Conservation (phyloP, 2,888 invertebrate genomes). For the Subacronicta megacephala region DNA sequence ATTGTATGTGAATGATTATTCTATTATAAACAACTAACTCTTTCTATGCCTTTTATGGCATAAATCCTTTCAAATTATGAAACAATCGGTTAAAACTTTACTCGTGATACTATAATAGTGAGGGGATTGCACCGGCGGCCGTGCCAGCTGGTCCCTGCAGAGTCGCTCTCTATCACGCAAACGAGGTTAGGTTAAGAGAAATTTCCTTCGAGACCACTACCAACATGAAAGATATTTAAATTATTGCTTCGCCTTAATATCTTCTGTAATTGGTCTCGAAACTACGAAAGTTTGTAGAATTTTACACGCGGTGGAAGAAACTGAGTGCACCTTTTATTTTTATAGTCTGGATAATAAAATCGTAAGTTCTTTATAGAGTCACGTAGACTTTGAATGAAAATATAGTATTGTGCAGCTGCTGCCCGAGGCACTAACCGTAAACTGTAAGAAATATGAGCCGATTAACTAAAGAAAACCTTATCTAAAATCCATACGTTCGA, state of each 20-base stretch:
- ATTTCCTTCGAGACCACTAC: constrained; percentile 60
- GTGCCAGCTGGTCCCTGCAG: constrained; percentile 29
- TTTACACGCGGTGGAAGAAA: constrained; percentile 13
- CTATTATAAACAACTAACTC: too few relatives aligned
- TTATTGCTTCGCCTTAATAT: constrained; percentile 29
- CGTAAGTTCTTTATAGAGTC: constrained; percentile 36
- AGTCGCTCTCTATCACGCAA: constrained; percentile 53
- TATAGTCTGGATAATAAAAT: constrained; percentile 27
- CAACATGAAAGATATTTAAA: constrained; percentile 40
- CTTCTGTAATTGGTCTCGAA: constrained; percentile 31
- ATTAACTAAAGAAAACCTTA: constrained; percentile 12
- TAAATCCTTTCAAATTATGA: constrained; percentile 3
- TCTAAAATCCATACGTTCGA: constrained; percentile 9
- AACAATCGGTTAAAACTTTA: constrained; percentile 20
- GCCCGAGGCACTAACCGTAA: constrained; percentile 24
- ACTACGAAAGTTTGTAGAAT: constrained; percentile 21
- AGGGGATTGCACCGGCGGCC: constrained; percentile 13
- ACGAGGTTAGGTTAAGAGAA: constrained; percentile 52
- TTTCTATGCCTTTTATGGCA: background rate
- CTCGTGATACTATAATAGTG: constrained; percentile 21
- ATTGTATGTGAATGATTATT: too few relatives aligned
- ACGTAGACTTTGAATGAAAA: constrained; percentile 35
- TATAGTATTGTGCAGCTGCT: constrained; percentile 40
- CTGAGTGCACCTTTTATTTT: constrained; percentile 37
- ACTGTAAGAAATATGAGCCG: constrained; percentile 33